Percentiles rank a stretch among this genome's conserved stretches.
phyloP scores from a whole-genome alignment of 2,888 invertebrate genomes.

The Oegoconia quadripuncta region DNA sequence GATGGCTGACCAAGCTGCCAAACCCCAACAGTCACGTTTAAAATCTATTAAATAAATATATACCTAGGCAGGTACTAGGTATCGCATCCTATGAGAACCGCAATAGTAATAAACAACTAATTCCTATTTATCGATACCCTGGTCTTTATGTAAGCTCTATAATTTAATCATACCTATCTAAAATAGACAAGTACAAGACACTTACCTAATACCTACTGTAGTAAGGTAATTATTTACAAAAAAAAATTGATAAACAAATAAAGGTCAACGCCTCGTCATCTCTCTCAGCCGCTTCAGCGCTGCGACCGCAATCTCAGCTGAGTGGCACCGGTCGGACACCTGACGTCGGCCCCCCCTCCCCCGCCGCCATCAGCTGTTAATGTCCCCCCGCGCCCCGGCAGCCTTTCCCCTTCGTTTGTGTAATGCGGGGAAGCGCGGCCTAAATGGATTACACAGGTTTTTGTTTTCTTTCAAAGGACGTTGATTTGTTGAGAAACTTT shows the following conservation, averaged over 20 bases:
- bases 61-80: too few relatives aligned
- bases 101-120: too few relatives aligned
- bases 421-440: conserved; percentile 70
- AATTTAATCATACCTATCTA: too few relatives aligned
- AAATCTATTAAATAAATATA: too few relatives aligned
- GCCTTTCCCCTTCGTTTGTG: conserved; percentile 79
- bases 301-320: conserved; percentile 51
- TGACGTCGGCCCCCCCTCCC: conserved; percentile 54
- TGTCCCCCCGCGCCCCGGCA: conserved; percentile 51
- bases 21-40: too few relatives aligned
- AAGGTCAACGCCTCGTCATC: conserved; percentile 62
- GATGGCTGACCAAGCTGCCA: too few relatives aligned
- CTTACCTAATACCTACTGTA: conserved; percentile 7
- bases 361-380: conserved; percentile 75
- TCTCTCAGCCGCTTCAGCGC: conserved; percentile 60
- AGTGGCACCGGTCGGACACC: conserved; percentile 61
- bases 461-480: too few relatives aligned
- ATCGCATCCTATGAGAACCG: too few relatives aligned
- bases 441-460: conserved; percentile 28
- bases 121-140: too few relatives aligned
- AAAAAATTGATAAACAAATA: conserved; percentile 66
- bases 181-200: too few relatives aligned
- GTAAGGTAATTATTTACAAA: conserved; percentile 43
- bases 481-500: too few relatives aligned
- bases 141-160: too few relatives aligned